These are phyloP conservation scores for Tragelaphus strepsiceros DNA, from an alignment of 2,113 vertebrate genomes.

Conservation along the genomic window DNA sequence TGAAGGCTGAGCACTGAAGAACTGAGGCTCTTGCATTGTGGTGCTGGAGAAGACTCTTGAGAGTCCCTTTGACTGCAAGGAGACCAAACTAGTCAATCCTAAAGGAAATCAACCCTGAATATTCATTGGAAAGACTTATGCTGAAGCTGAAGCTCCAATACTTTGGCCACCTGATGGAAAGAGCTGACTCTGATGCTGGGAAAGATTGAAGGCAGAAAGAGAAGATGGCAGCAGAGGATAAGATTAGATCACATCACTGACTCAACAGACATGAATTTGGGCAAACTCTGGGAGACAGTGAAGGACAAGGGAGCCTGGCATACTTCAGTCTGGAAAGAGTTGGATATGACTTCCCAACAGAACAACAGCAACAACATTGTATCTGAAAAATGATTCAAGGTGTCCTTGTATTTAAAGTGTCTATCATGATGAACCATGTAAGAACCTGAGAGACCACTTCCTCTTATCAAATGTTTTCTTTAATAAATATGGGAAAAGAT, in stretches of 20 bases:
- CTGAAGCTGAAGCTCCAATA: neutral
- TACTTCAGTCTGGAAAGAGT: neutral
- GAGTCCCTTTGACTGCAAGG: neutral
- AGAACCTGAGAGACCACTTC: neutral
- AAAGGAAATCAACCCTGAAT: neutral
- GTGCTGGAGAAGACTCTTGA: neutral
- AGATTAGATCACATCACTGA: neutral
- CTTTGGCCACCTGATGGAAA: neutral
- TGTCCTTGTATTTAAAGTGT: neutral
- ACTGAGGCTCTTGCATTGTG: neutral
- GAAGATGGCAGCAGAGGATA: neutral
- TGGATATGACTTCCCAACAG: neutral
- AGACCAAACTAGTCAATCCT: neutral
- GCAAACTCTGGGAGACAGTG: neutral
- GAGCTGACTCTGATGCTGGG: neutral
- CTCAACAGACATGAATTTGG: neutral
- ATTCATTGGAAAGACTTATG: neutral
- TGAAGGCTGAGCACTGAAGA: neutral
- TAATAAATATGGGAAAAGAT: neutral
- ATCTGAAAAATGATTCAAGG: neutral
- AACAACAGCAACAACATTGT: neutral
- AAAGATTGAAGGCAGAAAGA: neutral
- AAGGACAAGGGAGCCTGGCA: neutral
- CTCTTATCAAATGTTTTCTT: neutral
- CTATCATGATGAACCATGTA: neutral